A percentile compares a stretch with the other conserved stretches of the same genome.
phyloP scores from a whole-genome alignment of 1,140 invertebrate species.

The Gonioctena quinquepunctata region DNA sequence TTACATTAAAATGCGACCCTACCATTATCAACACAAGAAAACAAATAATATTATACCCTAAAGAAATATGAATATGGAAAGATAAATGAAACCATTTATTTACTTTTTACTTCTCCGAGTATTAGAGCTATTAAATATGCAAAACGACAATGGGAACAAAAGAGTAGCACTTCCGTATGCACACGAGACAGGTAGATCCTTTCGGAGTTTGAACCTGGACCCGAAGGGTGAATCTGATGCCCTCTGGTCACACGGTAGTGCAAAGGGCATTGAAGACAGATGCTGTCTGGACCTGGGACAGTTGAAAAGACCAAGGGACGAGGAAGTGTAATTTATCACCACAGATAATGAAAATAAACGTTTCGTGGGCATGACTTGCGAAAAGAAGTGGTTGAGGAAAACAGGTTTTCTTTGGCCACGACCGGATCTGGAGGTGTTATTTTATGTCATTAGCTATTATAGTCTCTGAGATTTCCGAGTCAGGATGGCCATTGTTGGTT shows the following conservation, averaged over 20 bases:
- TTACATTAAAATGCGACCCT: not conserved
- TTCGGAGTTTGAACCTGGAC: no score
- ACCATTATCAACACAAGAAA: not conserved
- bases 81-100: slow-evolving; percentile 36
- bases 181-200: not conserved
- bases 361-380: slow-evolving; percentile 34
- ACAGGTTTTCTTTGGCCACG: slow-evolving; percentile 30
- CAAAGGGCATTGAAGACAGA: slow-evolving; percentile 24
- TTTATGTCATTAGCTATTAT: slow-evolving; percentile 28
- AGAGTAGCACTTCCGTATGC: not conserved
- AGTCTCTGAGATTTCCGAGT: slow-evolving; percentile 26
- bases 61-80: slow-evolving; percentile 2
- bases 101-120: slow-evolving; percentile 13
- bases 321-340: slow-evolving; percentile 27
- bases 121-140: slow-evolving; percentile 1
- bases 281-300: slow-evolving; percentile 32
- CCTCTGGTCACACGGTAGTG: slow-evolving; percentile 33
- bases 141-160: not conserved
- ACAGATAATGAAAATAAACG: slow-evolving; percentile 27
- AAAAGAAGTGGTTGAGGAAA: slow-evolving; percentile 19
- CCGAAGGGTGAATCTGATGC: slow-evolving; percentile 21
- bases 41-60: not conserved
- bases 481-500: slow-evolving; percentile 27
- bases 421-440: slow-evolving; percentile 23
- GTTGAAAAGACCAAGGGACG: slow-evolving; percentile 10